Base-by-base conservation (phyloP, 1,140 invertebrate genomes). In the Drosophila sproati region DNA sequence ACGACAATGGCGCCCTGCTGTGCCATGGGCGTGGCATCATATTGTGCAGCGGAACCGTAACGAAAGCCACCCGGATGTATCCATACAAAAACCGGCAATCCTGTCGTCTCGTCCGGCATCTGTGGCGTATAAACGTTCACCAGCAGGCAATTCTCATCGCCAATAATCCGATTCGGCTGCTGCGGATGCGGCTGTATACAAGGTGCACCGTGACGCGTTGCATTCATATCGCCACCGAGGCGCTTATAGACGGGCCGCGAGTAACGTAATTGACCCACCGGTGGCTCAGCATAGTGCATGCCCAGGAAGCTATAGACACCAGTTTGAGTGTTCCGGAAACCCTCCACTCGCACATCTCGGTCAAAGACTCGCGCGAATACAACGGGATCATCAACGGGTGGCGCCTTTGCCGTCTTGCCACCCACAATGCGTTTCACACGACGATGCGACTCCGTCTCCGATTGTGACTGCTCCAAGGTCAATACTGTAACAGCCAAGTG, bases 111-210 rank as follows among this genome's bases (percentile, higher is more conserved):
- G 56, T 94, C 93, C 2, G 94, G 94, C 62, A 95, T 93, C 39
- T 92, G 92, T 2, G 96, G 96, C 0, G 95, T 95, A 81, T 96
- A 97, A n/a, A 97, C 93, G 80, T 97, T 97, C 2, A 97, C 92
- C 86, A 96, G 95, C 34, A 97, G 92, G 92, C 96, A 97, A 89
- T 97, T 95, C 90, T 97, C 96, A 47, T 93, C 94, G 6, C 94
- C 94, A 34, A 95, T 90, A 5, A 95, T 73, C 39, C 79, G 62
- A 43, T 74, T 20, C 2, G 60, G 78, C 3, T 75, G 69, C 48
- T 93, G 90, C 10, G 91, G 93, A 78, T 93, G 91, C 3, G 94
- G 93, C 71, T 95, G 94, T 29, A 94, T 93, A 71, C 94, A 95
- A 2, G 94, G 94, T 5, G 93, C 80, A 3, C 93, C 94, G 91